A percentile compares a stretch with the other conserved stretches of the same genome.
These are phyloP conservation scores for Proisotoma minuta DNA, from an alignment of 2,888 invertebrate genomes.

Conservation along the genomic window DNA sequence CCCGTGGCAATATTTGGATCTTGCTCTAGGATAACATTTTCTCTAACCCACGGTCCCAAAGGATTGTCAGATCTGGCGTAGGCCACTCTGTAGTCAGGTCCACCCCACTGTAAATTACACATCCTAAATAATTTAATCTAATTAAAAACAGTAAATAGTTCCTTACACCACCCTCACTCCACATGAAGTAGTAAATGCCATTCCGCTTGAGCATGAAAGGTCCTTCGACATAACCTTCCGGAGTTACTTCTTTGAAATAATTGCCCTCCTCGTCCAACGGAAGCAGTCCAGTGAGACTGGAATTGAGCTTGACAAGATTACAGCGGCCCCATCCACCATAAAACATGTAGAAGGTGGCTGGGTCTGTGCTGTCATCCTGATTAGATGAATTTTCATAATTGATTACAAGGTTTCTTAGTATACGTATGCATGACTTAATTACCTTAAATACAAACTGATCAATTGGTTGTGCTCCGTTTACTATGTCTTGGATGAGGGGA, in stretches of 20 bases:
- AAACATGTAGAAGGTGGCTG: conserved; percentile 37
- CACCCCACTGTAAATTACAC: too few relatives aligned
- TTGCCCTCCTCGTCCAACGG: conserved; percentile 26
- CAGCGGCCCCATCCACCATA: conserved; percentile 41
- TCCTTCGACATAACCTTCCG: conserved; percentile 31
- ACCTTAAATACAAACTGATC: conserved; percentile 38
- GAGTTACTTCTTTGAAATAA: conserved; percentile 36
- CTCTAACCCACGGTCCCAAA: conserved; percentile 29
- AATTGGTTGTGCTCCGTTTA: conserved; percentile 39
- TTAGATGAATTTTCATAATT: conserved; percentile 3
- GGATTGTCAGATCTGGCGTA: conserved; percentile 31
- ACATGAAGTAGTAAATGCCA: conserved; percentile 41
- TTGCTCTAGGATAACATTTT: conserved; percentile 32
- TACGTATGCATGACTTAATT: not conserved
- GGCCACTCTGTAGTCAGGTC: conserved; percentile 38
- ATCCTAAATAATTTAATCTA: conserved; percentile 5
- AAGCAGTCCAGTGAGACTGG: conserved; percentile 21
- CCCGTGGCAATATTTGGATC: conserved; percentile 35
- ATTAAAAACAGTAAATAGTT: not conserved
- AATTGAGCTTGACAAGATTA: conserved; percentile 32
- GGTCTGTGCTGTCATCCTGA: conserved; percentile 24
- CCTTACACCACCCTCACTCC: conserved; percentile 36
- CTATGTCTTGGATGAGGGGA: conserved; percentile 32
- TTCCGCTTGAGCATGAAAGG: conserved; percentile 38
- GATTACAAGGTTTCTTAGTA: not conserved